These are phyloP conservation scores for Steatocranus sp. DNA, from an alignment of 2,797 vertebrate species.

Conservation along the genomic window DNA sequence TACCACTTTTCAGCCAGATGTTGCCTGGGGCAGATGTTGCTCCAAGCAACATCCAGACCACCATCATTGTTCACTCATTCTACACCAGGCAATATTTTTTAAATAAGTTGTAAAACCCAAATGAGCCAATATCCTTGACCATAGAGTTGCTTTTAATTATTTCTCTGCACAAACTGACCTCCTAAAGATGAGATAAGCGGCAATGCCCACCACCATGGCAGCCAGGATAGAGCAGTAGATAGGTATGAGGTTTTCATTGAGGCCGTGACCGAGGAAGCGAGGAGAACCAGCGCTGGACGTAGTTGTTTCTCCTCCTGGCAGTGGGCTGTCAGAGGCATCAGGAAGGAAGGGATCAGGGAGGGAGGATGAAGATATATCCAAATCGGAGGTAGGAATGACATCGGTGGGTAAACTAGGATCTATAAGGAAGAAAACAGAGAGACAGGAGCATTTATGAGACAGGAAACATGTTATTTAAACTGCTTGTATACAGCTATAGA, in stretches of 20 bases:
- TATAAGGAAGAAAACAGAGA: constrained; percentile 15
- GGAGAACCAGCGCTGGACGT: constrained; percentile 83
- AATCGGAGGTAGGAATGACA: constrained; percentile 10
- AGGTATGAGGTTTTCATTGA: constrained; percentile 91
- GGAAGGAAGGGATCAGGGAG: constrained; percentile 38
- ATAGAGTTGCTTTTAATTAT: neutral
- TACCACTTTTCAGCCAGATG: neutral
- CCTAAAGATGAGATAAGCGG: constrained; percentile 93
- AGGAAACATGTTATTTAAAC: neutral
- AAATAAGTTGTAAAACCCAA: neutral
- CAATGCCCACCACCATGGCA: constrained; percentile 88
- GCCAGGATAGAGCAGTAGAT: constrained; percentile 98
- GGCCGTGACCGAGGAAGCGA: constrained; percentile 78
- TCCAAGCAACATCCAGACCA: constrained; percentile 1
- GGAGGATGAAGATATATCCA: constrained; percentile 31
- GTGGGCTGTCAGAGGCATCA: constrained; percentile 46
- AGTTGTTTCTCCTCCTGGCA: constrained; percentile 70
- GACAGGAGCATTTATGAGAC: neutral
- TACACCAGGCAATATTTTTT: neutral
- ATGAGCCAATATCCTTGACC: neutral
- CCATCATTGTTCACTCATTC: neutral
- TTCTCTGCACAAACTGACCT: constrained; percentile 73
- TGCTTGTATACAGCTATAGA: neutral
- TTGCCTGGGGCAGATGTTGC: constrained; percentile 4
- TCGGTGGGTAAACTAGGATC: constrained; percentile 63